phyloP scores from a whole-genome alignment of 2,797 vertebrate species.

The Scolopax rusticola region DNA sequence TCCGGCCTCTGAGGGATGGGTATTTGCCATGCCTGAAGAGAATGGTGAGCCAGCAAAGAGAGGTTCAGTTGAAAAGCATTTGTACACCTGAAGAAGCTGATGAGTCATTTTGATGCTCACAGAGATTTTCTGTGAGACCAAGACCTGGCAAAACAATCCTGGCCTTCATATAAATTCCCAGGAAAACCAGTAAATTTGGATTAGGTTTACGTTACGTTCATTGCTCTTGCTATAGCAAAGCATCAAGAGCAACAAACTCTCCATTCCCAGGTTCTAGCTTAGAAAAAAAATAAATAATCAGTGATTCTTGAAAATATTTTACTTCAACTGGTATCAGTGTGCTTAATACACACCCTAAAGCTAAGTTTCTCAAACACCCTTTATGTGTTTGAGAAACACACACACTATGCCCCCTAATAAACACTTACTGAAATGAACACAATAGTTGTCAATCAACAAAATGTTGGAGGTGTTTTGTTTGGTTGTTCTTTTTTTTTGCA shows the following conservation, averaged over 20 bases:
- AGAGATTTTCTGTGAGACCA: background rate
- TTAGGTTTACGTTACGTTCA: background rate
- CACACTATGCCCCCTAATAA: background rate
- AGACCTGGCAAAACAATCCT: background rate
- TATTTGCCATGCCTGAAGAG: background rate
- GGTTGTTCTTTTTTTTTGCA: background rate
- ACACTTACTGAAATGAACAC: background rate
- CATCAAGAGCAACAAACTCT: background rate
- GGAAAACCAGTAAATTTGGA: background rate
- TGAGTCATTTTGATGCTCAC: rapidly evolving
- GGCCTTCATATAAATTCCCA: background rate
- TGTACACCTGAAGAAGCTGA: background rate
- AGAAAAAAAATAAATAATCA: background rate
- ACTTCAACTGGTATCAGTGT: background rate
- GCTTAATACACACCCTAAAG: background rate
- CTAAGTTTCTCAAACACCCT: background rate
- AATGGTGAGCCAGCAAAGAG: background rate
- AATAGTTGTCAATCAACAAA: background rate
- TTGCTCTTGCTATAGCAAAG: background rate
- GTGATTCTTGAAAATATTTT: background rate
- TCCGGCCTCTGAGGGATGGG: background rate
- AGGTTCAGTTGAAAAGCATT: background rate
- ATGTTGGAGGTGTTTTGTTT: background rate
- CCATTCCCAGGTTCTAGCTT: background rate
- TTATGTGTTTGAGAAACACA: background rate